These are phyloP conservation scores for Hippocampus kuda DNA, from an alignment of 2,797 vertebrate species.

Conservation along the genomic window DNA sequence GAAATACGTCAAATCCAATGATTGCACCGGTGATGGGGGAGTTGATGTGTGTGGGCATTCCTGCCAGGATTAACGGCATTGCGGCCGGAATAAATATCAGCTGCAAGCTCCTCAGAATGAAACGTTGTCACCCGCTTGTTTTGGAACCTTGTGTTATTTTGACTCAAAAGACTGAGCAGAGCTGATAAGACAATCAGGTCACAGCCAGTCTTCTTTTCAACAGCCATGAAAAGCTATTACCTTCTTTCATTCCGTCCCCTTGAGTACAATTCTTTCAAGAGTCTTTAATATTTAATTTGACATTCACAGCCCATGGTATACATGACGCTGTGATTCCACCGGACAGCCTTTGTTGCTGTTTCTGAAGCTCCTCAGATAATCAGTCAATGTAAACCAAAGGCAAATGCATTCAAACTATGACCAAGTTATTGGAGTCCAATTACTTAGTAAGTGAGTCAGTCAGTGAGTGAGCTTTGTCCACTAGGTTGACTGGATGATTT, in stretches of 20 bases:
- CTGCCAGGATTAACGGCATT: conserved; percentile 30
- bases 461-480: neutral
- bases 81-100: neutral
- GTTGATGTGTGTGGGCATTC: conserved; percentile 15
- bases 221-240: neutral
- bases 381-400: neutral
- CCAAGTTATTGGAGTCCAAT: neutral
- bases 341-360: neutral
- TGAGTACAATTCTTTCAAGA: neutral
- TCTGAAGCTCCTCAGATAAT: neutral
- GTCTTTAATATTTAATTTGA: neutral
- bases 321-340: neutral
- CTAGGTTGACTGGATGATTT: too few relatives aligned
- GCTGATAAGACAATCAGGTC: neutral
- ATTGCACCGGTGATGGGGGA: neutral
- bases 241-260: neutral
- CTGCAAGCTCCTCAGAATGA: neutral
- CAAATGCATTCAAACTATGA: neutral
- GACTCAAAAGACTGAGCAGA: neutral
- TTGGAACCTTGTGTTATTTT: conserved; percentile 2
- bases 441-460: neutral
- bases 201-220: neutral
- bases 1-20: neutral
- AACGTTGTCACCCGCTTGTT: conserved; percentile 14
- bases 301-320: neutral